Evolutionary conservation across 2,888 invertebrate species (phyloP), one percentile per base, ranked within the genome.

Genomic region (Polydrusus tereticollis): DNA sequence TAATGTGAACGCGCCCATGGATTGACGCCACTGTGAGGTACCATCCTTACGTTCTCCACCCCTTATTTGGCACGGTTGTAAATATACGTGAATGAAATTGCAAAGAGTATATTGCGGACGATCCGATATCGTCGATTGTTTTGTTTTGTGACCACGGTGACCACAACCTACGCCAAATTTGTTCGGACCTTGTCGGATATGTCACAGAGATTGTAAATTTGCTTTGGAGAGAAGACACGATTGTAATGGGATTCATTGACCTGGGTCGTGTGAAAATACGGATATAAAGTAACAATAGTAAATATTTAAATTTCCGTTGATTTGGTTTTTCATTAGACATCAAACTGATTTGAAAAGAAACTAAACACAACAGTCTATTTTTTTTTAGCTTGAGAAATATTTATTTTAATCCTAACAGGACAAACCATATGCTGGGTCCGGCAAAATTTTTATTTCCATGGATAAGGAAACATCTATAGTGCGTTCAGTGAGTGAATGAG

Each of bases 81-180:
- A 71, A 71, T 60, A 71, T 71, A 71, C 71, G 66, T 71, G 71
- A 66, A 71, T 71, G 71, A 66, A 66, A 71, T 66, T 52, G 55
- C 60, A 66, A 60, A 65, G 60, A 59, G 64, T 26, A 36, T 50
- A 16, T 58, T 21, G 50, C 47, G 38, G 57, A 58, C 64, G 70
- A 70, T 59, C 59, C 63, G 69, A 59, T 64, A 60, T 70, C 66
- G 52, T 38, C 60, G 45, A 60, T 55, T 71, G 65, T 71, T 64
- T 65, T 71, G 65, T 69, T 57, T 64, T 71, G 65, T 43, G 52
- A 36, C 65, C 71, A 59, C 64, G 55, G 65, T 43, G 52, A 36
- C 65, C 71, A 59, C 64, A 60, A 23, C 71, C 66, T 71, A 71
- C 62, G 71, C 60, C 60, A 71, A 71, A 71, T 71, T 71, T 71